These are phyloP conservation scores for Neolamprologus cancellatus DNA, from an alignment of 2,113 vertebrate genomes.

Conservation along the genomic window DNA sequence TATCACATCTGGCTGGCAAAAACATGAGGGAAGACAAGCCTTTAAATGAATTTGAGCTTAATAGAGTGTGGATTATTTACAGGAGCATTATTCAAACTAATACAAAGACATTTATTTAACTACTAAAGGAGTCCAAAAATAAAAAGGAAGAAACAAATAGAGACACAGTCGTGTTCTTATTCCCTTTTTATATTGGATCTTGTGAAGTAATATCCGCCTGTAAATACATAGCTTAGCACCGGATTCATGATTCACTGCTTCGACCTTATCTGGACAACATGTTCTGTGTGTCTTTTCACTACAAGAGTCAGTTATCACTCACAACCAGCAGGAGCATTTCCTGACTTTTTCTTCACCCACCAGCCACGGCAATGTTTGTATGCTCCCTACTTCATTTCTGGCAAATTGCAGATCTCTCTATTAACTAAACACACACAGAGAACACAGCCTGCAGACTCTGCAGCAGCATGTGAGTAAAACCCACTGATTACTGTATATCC, in stretches of 20 bases:
- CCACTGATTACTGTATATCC: background rate
- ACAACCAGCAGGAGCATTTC: background rate
- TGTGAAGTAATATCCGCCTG: background rate
- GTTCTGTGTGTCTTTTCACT: background rate
- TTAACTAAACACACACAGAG: background rate
- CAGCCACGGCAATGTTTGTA: background rate
- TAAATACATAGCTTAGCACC: background rate
- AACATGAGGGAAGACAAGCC: background rate
- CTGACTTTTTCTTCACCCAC: background rate
- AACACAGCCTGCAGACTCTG: background rate
- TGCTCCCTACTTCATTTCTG: background rate
- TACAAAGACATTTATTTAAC: background rate
- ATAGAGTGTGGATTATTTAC: background rate
- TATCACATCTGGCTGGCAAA: background rate
- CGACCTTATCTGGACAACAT: background rate
- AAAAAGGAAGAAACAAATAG: background rate
- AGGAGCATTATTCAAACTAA: background rate
- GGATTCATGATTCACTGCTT: background rate
- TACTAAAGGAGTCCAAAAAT: background rate
- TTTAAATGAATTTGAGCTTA: background rate
- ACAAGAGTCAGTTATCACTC: background rate
- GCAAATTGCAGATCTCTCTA: constrained; percentile 10
- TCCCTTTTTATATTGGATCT: background rate
- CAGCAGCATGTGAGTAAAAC: background rate
- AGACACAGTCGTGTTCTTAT: background rate